Conservation (phyloP, 2,797 vertebrate species). For the Saxicola maurus region DNA sequence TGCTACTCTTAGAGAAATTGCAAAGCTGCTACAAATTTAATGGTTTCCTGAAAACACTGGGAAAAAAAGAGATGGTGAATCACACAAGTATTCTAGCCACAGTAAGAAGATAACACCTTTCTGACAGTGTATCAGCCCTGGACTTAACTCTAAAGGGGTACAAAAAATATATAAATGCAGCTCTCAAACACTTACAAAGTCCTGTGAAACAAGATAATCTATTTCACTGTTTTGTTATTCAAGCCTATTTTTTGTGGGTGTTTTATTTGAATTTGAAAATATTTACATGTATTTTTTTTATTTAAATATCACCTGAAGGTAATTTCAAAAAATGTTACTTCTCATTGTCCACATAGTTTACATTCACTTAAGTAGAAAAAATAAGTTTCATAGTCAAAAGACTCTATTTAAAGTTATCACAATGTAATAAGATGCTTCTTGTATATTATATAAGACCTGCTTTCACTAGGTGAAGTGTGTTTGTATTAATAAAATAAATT, state of each 20-base stretch:
- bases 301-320: neutral
- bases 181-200: neutral
- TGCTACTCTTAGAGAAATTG: neutral
- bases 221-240: neutral
- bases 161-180: neutral
- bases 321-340: constrained; percentile 10
- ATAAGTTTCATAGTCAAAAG: constrained; percentile 42
- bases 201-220: neutral
- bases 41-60: neutral
- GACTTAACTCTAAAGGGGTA: neutral
- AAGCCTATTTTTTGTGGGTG: neutral
- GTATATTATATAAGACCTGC: constrained; percentile 40
- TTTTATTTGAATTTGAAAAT: constrained; percentile 17
- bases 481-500: constrained; percentile 63
- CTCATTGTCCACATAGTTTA: constrained; percentile 11
- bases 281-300: neutral
- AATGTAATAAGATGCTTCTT: constrained; percentile 58
- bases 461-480: constrained; percentile 54
- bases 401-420: constrained; percentile 49
- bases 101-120: neutral
- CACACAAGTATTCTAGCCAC: neutral
- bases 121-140: neutral
- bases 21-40: neutral
- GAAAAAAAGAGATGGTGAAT: neutral
- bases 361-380: constrained; percentile 38